Base-by-base conservation (phyloP, 2,888 invertebrate genomes). In the Toxonevra muliebris region DNA sequence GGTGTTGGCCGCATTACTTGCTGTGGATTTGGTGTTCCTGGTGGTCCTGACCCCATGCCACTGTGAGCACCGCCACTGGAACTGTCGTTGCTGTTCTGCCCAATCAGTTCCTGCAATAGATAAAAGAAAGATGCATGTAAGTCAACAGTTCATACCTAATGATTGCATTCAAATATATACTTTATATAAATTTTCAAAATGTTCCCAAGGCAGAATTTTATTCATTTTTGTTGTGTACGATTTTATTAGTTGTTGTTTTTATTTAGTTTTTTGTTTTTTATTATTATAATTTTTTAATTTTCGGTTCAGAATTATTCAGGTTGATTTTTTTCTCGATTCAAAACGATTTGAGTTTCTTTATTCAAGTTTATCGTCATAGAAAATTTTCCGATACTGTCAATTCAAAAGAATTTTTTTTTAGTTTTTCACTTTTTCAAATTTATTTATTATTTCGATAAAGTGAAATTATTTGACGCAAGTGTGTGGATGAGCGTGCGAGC, bases 1-100 rank as follows among this genome's bases (percentile, higher is more conserved):
- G 95, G 95, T 84, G 94, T 95, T 77, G 95, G 95, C 87, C 95
- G 92, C 93, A 95, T 90, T 85, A 90, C 90, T 87, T 90, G 90
- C 87, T 91, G 90, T 75, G 91, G 90, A 86, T 90, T 91, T 77
- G 91, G 91, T 76, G 90, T 85, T 65, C 85, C 85, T 42, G 85
- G 85, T 52, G 85, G 83, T 76, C 89, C 89, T 71, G 91, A 91
- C 81, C 89, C 89, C 77, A 90, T 90, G 80, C 91, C 91, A 85
- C 87, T 88, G 69, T 86, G 86, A 64, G 88, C 88, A 65, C 89
- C 88, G 65, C 89, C 88, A 85, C 93, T 93, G 83, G 91, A 92
- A 86, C 92, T 93, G 86, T 93, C 93, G 89, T 93, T 93, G 88
- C 92, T 93, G 86, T 93, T 93, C 86, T 92, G 92, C 82, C 92